A percentile compares a stretch with the other conserved stretches of the same genome.
These are phyloP conservation scores for Polyommatus icarus DNA, from an alignment of 2,888 invertebrate species.

Conservation along the genomic window DNA sequence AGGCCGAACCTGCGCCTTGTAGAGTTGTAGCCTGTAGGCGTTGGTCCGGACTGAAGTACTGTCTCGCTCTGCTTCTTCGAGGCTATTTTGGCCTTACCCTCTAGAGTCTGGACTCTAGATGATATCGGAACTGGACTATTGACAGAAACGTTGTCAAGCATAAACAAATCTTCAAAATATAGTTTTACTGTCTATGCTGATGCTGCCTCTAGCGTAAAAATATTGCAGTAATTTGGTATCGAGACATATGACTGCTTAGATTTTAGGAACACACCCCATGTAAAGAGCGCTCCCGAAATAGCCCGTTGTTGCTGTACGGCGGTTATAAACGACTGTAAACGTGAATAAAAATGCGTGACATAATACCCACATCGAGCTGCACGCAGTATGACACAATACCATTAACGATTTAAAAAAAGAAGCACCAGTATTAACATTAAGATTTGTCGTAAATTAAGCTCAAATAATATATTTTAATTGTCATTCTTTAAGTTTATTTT, in stretches of 20 bases:
- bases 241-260: background rate
- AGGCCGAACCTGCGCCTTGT: too few relatives aligned
- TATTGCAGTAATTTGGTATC: too few relatives aligned
- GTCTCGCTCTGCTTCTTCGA: too few relatives aligned
- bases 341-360: constrained; percentile 57
- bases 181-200: too few relatives aligned
- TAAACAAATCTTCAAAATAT: too few relatives aligned
- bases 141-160: too few relatives aligned
- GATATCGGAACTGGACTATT: too few relatives aligned
- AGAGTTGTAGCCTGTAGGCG: too few relatives aligned
- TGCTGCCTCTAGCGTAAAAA: too few relatives aligned
- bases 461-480: background rate
- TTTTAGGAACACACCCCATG: constrained; percentile 32
- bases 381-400: constrained; percentile 32
- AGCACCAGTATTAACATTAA: background rate
- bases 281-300: constrained; percentile 68
- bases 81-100: too few relatives aligned
- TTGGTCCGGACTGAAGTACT: too few relatives aligned
- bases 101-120: too few relatives aligned
- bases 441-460: background rate
- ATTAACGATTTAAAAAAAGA: constrained; percentile 11
- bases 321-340: constrained; percentile 61
- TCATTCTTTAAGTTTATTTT: background rate
- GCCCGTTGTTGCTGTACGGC: constrained; percentile 53
- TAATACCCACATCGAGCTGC: constrained; percentile 39